Base-by-base conservation (phyloP, 2,113 vertebrate species). In the Phaethon lepturus region DNA sequence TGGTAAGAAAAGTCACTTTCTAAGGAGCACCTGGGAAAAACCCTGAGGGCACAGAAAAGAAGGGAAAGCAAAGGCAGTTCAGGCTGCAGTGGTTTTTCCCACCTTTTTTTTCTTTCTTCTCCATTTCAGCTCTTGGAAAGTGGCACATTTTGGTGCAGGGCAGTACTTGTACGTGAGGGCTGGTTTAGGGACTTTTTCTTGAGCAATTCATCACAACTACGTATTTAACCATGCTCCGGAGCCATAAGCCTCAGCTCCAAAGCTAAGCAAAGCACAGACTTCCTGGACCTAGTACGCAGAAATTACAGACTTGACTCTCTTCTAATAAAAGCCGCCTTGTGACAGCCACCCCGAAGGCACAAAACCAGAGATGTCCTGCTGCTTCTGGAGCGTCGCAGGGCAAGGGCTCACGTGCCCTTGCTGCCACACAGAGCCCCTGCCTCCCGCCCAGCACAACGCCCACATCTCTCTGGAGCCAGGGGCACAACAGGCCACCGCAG, bases 381-480 rank as follows among this genome's bases (percentile, higher is more conserved):
- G 26, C 50, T 73, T 75, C 35, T 14, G 38, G 26, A 67, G 23
- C 1, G 1, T 33, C 1, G 0, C 15, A 67, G n/a, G 33, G 14
- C 23, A 76, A 71, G 22, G 49, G 9, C 20, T 85, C 29, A 7
- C 0, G 1, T 20, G 22, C 17, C 26, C 17, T 59, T 59, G 18
- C 20, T 55, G 13, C 40, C 1, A 0, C 9, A 20, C 5, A 3
- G 13, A 38, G 49, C 17, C 31, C 18, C 9, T 40, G 14, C 33
- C 42, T 77, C 40, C 44, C 1, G 2, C 26, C 24, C 53, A 49
- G 40, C n/a, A 18, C 1, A 38, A 76, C 0, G 2, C 11, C n/a
- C 33, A 31, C 10, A 4, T 13, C 33, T 47, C 47, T 4, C 4
- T 6, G 58, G 64, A 38, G 28, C 56, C 2, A 11, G 22, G 23